phyloP scores from a whole-genome alignment of 2,113 vertebrate species.

The Zingel zingel region DNA sequence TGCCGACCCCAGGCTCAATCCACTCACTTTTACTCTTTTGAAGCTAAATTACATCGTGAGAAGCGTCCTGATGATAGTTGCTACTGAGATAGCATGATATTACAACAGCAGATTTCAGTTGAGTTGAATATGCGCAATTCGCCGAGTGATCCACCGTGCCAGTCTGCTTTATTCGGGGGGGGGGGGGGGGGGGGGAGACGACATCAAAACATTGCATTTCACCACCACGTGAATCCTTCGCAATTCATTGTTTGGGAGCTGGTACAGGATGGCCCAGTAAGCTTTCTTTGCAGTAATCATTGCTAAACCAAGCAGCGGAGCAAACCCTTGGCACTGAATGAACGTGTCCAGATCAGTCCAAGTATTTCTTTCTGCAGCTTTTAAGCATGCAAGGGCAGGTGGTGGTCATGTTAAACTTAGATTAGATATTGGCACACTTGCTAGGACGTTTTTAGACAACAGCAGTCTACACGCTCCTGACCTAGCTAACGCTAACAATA shows the following conservation, averaged over 20 bases:
- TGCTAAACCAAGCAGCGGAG: background rate
- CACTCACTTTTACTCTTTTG: background rate
- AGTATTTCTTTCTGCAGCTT: slow-evolving; percentile 34
- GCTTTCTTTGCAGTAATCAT: background rate
- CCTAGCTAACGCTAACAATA: too few relatives aligned
- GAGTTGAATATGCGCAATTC: background rate
- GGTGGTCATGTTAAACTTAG: background rate
- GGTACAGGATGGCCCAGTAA: background rate
- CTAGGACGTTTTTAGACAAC: too few relatives aligned
- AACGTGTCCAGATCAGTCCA: background rate
- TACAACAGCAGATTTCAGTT: too few relatives aligned
- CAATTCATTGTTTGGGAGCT: slow-evolving; percentile 1
- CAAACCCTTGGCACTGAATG: slow-evolving; percentile 2
- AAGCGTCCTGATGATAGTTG: slow-evolving; percentile 29
- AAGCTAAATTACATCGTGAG: slow-evolving; percentile 32
- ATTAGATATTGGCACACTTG: slow-evolving; percentile 12
- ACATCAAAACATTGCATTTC: background rate
- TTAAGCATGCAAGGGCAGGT: slow-evolving; percentile 2
- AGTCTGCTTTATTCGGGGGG: background rate
- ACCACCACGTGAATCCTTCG: slow-evolving; percentile 13
- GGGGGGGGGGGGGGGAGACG: rapidly evolving
- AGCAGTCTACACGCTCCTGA: background rate
- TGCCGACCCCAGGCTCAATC: background rate
- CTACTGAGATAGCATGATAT: background rate
- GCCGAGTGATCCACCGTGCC: background rate